These are phyloP conservation scores for Vireo altiloquus DNA, from an alignment of 2,113 vertebrate genomes.

Conservation along the genomic window DNA sequence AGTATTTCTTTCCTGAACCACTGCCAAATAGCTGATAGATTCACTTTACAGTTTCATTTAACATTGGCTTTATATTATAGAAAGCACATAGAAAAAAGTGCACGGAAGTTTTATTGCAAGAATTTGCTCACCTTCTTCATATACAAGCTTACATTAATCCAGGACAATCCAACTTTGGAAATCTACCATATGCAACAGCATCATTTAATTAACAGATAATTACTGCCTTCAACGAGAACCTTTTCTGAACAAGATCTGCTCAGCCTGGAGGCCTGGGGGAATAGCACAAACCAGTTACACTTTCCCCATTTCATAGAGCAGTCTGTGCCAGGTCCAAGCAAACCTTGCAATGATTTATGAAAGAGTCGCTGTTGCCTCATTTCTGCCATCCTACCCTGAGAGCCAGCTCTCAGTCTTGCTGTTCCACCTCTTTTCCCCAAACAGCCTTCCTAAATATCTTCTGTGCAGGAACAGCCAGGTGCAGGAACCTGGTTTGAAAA, in stretches of 20 bases:
- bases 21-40: constrained; percentile 5
- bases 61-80: not conserved
- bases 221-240: not conserved
- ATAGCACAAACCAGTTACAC: not conserved
- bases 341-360: not conserved
- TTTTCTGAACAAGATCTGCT: constrained; percentile 38
- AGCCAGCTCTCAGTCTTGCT: not conserved
- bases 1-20: constrained; percentile 3
- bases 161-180: constrained; percentile 26
- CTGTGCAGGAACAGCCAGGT: fast-evolving
- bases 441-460: not conserved
- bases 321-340: not conserved
- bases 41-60: not conserved
- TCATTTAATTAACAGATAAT: constrained; percentile 49
- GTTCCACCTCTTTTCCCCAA: not conserved
- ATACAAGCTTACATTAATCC: not conserved
- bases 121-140: not conserved
- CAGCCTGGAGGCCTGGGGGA: not conserved
- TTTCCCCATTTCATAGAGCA: not conserved
- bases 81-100: not conserved
- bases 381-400: not conserved
- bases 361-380: not conserved
- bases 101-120: not conserved
- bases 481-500: not conserved
- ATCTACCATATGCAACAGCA: constrained; percentile 14